Percentiles rank a stretch among this genome's conserved stretches.
These are phyloP conservation scores for Delia radicum DNA, from an alignment of 1,140 invertebrate species.

Conservation along the genomic window DNA sequence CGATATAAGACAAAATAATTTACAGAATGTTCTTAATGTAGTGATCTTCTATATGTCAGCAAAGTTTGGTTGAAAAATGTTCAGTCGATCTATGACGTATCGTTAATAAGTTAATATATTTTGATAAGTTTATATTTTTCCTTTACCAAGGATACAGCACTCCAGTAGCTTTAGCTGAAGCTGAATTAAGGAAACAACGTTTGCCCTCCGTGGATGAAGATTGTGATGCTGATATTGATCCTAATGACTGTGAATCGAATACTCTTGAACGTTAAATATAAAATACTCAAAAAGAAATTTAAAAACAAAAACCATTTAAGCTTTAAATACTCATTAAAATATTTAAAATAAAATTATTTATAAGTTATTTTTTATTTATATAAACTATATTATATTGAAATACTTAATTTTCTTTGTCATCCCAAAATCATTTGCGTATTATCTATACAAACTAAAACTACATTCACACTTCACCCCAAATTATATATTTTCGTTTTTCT, in stretches of 20 bases:
- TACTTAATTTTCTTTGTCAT: too few relatives aligned
- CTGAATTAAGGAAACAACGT: not conserved
- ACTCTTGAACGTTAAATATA: not conserved
- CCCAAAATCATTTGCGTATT: too few relatives aligned
- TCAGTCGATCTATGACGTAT: too few relatives aligned
- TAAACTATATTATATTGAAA: too few relatives aligned
- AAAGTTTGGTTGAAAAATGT: too few relatives aligned
- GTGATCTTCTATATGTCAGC: not conserved
- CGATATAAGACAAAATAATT: too few relatives aligned
- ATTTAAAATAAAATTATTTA: not conserved
- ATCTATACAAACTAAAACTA: too few relatives aligned
- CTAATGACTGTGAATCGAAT: constrained; percentile 19
- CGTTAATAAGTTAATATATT: too few relatives aligned
- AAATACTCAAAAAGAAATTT: too few relatives aligned
- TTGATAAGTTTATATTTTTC: not conserved
- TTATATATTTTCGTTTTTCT: too few relatives aligned
- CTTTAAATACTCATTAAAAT: not conserved
- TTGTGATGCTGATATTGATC: constrained; percentile 24
- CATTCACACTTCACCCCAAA: too few relatives aligned
- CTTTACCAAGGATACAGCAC: not conserved
- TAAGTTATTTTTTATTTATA: too few relatives aligned
- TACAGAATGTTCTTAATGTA: not conserved
- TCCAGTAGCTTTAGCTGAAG: constrained; percentile 12
- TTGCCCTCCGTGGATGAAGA: not conserved
- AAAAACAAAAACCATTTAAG: not conserved